Evolutionary conservation across 2,888 invertebrate species (phyloP), one percentile per base, ranked within the genome.

Genomic region (Galerucella calmariensis): DNA sequence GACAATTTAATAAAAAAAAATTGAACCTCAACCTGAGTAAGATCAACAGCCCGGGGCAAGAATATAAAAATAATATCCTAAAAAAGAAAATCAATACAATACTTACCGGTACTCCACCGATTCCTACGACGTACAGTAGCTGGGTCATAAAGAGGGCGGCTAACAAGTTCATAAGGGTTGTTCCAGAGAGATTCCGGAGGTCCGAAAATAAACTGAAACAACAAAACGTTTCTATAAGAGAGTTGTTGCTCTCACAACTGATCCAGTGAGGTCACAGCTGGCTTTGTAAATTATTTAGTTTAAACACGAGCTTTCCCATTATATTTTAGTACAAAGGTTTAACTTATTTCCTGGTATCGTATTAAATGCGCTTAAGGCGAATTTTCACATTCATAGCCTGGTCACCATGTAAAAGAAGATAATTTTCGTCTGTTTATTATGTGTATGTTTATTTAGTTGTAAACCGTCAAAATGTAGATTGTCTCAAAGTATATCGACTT

Each of bases 121-220:
- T 92, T 58, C 92, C 91, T 59, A 92, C 89, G 78, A 92, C 92
- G 86, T 92, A 92, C 72, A 92, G 88, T 74, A 92, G 88, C 85
- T 92, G 92, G 61, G 91, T 90, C 90, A 92, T 91, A 85, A 92
- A 92, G 75, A 92, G 89, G 53, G 92, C 90, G 56, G 92, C 92
- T 83, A 92, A 85, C 76, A 92, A 88, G 86, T 92, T 92, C 90
- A 92, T 90, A 80, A 92, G 86, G 16, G 92, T 90, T 76, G 92
- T 92, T 56, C 92, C 92, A 56, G 92, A 91, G 80, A 92, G 87
- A 82, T 91, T 92, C 73, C 92, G 88, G 77, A 92, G 87, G 84
- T 92, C 92, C 76, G 92, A 92, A 86, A 92, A 92, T 82, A 92
- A 88, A 84, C 92, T 92, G 89, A 71, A 90, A 90, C 83, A 87